A percentile compares a stretch with the other conserved stretches of the same genome.
Evolutionary conservation across 2,113 vertebrate genomes (phyloP).

Genomic region (Larimichthys polyactis): DNA sequence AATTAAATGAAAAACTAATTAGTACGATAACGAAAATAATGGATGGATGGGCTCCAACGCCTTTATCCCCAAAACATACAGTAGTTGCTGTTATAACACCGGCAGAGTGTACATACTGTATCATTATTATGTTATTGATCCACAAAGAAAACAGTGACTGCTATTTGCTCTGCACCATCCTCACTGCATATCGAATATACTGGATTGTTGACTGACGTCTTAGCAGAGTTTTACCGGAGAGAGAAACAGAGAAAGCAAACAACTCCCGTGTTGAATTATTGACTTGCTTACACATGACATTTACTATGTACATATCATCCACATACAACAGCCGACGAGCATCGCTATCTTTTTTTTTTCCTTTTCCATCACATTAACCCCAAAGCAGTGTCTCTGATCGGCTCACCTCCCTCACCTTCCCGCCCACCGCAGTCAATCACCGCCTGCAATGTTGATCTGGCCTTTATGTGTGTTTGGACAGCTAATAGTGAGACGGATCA

Average conservation of each 20-base stretch:
- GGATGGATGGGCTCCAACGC: neutral
- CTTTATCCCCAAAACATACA: neutral
- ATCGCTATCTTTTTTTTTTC: slow-evolving; percentile 3
- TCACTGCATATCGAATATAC: neutral
- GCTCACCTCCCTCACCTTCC: slow-evolving; percentile 8
- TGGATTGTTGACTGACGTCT: slow-evolving; percentile 65
- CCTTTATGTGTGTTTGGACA: slow-evolving; percentile 68
- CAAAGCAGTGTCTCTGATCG: neutral
- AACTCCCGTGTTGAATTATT: slow-evolving; percentile 42
- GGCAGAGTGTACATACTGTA: neutral
- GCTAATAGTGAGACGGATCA: slow-evolving; percentile 73
- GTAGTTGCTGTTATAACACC: neutral
- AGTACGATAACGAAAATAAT: neutral
- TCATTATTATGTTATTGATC: neutral
- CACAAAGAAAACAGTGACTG: neutral
- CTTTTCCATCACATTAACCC: slow-evolving; percentile 2
- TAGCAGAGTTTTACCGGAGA: slow-evolving; percentile 32
- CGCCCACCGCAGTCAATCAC: slow-evolving; percentile 49
- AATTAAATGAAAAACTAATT: neutral
- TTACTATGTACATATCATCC: slow-evolving; percentile 23
- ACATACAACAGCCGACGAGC: slow-evolving; percentile 19
- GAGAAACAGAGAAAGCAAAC: slow-evolving; percentile 36
- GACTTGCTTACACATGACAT: slow-evolving; percentile 34
- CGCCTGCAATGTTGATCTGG: slow-evolving; percentile 57
- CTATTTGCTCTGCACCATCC: slow-evolving; percentile 32